A percentile compares a stretch with the other conserved stretches of the same genome.
Conservation (phyloP, 2,797 vertebrate genomes). For the Gallinago nigripennis region DNA sequence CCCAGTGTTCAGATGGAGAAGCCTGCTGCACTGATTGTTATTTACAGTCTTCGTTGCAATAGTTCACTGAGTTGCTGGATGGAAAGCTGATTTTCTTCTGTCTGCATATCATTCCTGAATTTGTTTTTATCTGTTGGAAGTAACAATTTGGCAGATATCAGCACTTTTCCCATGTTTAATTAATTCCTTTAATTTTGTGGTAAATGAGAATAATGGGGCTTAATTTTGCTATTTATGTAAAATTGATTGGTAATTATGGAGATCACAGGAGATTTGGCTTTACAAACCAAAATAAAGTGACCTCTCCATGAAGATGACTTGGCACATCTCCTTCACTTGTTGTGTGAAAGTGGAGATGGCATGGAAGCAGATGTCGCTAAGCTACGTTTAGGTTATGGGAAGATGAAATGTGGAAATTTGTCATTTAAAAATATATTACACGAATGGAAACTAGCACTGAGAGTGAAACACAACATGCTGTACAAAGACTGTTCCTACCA, state of each 20-base stretch:
- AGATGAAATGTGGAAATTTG: background rate
- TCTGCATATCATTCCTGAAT: constrained; percentile 41
- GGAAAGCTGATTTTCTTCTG: constrained; percentile 2
- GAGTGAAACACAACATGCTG: background rate
- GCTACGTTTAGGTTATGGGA: background rate
- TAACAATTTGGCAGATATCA: constrained; percentile 69
- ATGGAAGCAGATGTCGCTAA: background rate
- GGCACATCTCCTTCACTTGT: constrained; percentile 14
- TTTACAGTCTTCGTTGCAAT: background rate
- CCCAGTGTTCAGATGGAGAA: background rate
- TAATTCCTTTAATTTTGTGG: constrained; percentile 80
- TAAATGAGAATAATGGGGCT: constrained; percentile 80
- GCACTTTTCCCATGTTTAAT: constrained; percentile 75
- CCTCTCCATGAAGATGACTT: constrained; percentile 60
- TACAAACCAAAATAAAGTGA: constrained; percentile 73
- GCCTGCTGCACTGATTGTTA: background rate
- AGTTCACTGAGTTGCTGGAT: background rate
- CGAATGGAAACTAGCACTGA: background rate
- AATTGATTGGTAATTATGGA: constrained; percentile 78
- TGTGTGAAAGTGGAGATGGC: background rate
- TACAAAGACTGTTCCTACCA: background rate
- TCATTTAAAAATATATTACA: background rate
- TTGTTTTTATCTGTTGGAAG: constrained; percentile 66
- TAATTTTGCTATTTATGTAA: constrained; percentile 80
- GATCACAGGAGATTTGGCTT: constrained; percentile 67